Evolutionary conservation across 2,113 vertebrate genomes (phyloP).

Genomic region (Microtus montanus): DNA sequence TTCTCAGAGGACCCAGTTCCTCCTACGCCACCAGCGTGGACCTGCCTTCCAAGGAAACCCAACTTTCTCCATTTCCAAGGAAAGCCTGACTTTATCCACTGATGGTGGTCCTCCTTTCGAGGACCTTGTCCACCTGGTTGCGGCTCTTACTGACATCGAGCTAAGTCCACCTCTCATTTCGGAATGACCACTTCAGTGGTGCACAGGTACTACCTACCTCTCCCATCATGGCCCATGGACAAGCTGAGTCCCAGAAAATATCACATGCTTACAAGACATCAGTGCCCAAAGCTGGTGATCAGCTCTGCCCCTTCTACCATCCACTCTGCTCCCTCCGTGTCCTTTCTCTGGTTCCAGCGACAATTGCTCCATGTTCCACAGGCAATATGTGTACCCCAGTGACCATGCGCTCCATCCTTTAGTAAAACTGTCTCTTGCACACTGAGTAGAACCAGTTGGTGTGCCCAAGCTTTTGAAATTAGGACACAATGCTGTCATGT

Average conservation of each 20-base stretch:
- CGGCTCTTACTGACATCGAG: fast-evolving
- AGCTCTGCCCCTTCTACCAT: fast-evolving
- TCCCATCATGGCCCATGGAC: fast-evolving
- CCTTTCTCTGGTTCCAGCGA: too few species aligned
- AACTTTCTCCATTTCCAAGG: too few species aligned
- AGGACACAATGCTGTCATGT: neutral
- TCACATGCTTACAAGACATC: neutral
- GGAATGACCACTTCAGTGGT: neutral
- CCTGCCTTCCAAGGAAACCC: neutral
- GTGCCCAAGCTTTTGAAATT: neutral
- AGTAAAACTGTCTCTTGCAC: neutral
- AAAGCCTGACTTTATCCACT: neutral
- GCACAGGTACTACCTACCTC: neutral
- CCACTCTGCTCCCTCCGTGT: fast-evolving
- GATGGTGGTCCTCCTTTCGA: fast-evolving
- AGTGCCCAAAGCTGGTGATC: fast-evolving
- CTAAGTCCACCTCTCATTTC: fast-evolving
- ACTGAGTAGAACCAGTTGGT: too few species aligned
- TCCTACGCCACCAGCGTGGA: fast-evolving
- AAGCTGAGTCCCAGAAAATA: neutral
- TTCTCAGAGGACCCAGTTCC: neutral
- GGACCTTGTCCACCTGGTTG: fast-evolving
- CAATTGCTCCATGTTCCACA: fast-evolving
- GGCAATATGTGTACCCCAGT: fast-evolving
- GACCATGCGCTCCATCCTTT: fast-evolving